Evolutionary conservation across 2,797 vertebrate species (phyloP).

Genomic region (Typhlichthys subterraneus): DNA sequence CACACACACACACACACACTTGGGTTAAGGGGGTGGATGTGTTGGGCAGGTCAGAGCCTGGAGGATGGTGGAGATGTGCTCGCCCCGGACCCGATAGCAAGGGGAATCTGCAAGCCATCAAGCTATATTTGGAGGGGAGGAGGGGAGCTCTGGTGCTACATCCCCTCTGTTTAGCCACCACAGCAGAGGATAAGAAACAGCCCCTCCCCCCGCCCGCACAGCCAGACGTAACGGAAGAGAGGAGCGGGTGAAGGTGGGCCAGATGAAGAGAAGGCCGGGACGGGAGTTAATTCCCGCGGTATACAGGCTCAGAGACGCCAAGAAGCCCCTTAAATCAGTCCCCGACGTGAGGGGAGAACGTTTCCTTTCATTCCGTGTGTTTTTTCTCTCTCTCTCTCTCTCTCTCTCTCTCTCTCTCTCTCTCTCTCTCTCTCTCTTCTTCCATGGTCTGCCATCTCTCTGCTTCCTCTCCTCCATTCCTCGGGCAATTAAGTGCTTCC

Average conservation of each 20-base stretch:
- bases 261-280: background rate
- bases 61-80: too few relatives aligned
- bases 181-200: slow-evolving; percentile 4
- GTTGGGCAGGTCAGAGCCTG: too few relatives aligned
- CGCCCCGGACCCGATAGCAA: background rate
- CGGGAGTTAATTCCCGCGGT: background rate
- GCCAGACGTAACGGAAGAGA: background rate
- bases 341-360: background rate
- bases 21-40: too few relatives aligned
- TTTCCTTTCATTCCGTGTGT: slow-evolving; percentile 6
- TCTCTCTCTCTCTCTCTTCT: background rate
- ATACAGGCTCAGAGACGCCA: background rate
- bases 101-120: slow-evolving; percentile 2
- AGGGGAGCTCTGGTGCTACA: background rate
- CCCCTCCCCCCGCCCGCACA: background rate
- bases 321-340: background rate
- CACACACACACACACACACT: too few relatives aligned
- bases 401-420: background rate
- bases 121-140: background rate
- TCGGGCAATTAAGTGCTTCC: slow-evolving; percentile 26
- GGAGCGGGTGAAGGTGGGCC: background rate
- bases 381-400: background rate
- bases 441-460: too few relatives aligned
- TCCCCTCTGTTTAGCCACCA: slow-evolving; percentile 2
- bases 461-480: background rate